Conservation (phyloP, 2,113 vertebrate species). For the Ia io region DNA sequence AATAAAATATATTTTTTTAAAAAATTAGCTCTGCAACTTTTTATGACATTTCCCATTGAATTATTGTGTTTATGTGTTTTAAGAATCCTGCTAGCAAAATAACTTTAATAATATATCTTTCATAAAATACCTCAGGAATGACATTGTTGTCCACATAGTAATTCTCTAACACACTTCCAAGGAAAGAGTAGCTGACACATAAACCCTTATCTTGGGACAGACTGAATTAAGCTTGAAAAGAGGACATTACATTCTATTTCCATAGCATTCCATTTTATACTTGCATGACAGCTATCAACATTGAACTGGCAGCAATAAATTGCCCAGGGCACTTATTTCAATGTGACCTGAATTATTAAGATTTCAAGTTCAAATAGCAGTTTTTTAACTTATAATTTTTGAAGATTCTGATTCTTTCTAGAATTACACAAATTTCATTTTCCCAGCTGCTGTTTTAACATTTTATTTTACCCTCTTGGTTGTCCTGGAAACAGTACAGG, state of each 20-base stretch:
- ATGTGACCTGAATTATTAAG: conserved; percentile 19
- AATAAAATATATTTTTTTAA: neutral
- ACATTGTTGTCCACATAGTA: neutral
- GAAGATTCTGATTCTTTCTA: conserved; percentile 27
- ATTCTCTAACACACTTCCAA: conserved; percentile 13
- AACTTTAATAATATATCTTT: conserved; percentile 1
- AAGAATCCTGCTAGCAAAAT: conserved; percentile 29
- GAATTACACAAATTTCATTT: conserved; percentile 22
- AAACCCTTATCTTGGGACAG: neutral
- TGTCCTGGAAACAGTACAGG: conserved; percentile 65
- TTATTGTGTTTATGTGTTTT: neutral
- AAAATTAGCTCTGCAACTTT: neutral
- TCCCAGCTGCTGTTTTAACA: neutral
- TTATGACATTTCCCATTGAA: conserved; percentile 2
- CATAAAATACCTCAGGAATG: conserved; percentile 28
- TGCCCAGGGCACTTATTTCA: neutral
- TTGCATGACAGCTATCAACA: neutral
- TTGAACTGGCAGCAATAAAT: neutral
- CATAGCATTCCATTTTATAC: neutral
- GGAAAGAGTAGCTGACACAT: neutral
- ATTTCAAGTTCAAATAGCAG: neutral
- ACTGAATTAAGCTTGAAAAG: conserved; percentile 19
- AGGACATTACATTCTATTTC: neutral
- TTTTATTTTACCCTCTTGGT: conserved; percentile 60
- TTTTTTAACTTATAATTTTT: conserved; percentile 31